Evolutionary conservation across 2,797 vertebrate genomes (phyloP).

Genomic region (Gastrophryne carolinensis): DNA sequence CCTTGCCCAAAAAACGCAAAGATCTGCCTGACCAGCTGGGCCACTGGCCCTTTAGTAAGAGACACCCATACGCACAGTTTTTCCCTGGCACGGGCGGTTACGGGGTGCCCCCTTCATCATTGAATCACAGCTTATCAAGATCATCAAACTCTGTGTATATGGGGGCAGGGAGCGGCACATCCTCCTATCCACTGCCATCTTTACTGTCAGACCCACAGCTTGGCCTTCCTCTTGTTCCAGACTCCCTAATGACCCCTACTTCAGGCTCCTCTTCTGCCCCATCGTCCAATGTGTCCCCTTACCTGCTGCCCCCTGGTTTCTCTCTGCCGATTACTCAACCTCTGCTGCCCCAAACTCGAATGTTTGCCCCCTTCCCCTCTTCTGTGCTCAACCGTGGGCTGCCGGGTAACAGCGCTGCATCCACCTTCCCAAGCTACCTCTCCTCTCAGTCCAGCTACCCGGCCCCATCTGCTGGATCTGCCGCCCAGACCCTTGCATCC

Average conservation of each 20-base stretch:
- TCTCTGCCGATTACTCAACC: slow-evolving; percentile 87
- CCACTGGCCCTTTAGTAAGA: slow-evolving; percentile 70
- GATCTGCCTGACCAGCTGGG: slow-evolving; percentile 67
- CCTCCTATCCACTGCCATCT: slow-evolving; percentile 86
- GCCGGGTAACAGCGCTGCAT: slow-evolving; percentile 69
- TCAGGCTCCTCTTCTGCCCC: slow-evolving; percentile 83
- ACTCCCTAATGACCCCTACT: slow-evolving; percentile 80
- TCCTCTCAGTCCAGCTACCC: slow-evolving; percentile 72
- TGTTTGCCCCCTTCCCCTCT: slow-evolving; percentile 83
- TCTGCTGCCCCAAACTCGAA: slow-evolving; percentile 85
- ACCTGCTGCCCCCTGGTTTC: slow-evolving; percentile 90
- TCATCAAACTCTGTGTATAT: slow-evolving; percentile 86
- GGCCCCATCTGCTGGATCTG: slow-evolving; percentile 65
- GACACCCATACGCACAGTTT: slow-evolving; percentile 70
- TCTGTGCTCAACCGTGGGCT: slow-evolving; percentile 80
- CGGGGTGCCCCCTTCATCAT: slow-evolving; percentile 80
- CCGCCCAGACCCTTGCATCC: slow-evolving; percentile 80
- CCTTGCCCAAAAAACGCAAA: slow-evolving; percentile 68
- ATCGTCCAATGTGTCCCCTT: slow-evolving; percentile 78
- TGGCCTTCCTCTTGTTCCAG: slow-evolving; percentile 88
- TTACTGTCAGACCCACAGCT: slow-evolving; percentile 88
- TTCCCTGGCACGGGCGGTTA: slow-evolving; percentile 80
- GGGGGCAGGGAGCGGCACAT: slow-evolving; percentile 78
- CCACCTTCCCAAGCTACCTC: slow-evolving; percentile 75
- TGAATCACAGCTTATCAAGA: slow-evolving; percentile 88